Base-by-base conservation (phyloP, 1,140 invertebrate species). In the Saccostrea echinata region DNA sequence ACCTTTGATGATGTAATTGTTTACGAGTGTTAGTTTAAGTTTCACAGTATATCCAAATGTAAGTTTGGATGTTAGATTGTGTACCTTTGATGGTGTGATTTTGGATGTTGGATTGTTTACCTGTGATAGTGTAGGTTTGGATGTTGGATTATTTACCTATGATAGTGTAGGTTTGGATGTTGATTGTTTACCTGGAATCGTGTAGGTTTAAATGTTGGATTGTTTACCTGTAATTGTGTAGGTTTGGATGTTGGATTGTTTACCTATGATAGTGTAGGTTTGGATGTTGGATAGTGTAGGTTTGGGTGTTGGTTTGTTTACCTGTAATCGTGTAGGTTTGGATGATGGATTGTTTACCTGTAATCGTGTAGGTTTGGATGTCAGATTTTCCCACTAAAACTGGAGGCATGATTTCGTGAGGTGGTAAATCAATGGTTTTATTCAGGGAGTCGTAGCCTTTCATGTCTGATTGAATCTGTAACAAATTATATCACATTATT, bases 401-500 rank as follows among this genome's bases (percentile, higher is more conserved):
- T 16, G 92, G 92, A 0, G 92, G 92, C 64, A 92, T 91, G 16
- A 92, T 89, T 43, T 92, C 90, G 33, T 84, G 71, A 0, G 89
- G 89, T 68, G 92, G 92, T 52, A 92, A 76, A 81, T 55, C 27
- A 52, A 93, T 91, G 27, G 90, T 88, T 33, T 93, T 90, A 87
- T 93, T 93, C 80, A 57, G 64, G 1, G 90, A 89, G 85, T 93
- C 91, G 85, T 86, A 92, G 2, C 92, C 92, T 21, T 88, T 55
- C 90, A 93, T 91, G 33, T 92, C 91, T 30, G 90, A 89, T 0
- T 91, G 92, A 68, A 93, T 93, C 92, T 93, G 90, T 30, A 88
- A 87, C 64, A 71, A 71, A 71, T 71, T 71, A 27, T 71, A 27
- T 13, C 64, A 30, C 13, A 80, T 68, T 52, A 35, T 71, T 13